These are phyloP conservation scores for Melanotaenia maccullochi DNA, from an alignment of 2,797 vertebrate species.

Conservation along the genomic window DNA sequence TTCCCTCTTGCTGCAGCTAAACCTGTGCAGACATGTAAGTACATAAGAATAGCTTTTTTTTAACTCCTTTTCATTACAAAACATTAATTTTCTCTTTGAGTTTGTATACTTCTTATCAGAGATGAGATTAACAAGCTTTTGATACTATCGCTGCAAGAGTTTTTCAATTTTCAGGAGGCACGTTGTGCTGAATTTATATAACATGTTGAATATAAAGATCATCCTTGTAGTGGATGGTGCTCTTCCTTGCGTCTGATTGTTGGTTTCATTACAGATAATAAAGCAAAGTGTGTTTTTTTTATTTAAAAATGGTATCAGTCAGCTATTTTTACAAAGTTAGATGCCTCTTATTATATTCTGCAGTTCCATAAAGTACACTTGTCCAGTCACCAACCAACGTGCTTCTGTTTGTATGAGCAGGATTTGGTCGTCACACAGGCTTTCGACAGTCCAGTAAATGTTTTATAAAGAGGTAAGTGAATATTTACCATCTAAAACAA, in stretches of 20 bases:
- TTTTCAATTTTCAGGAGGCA: neutral
- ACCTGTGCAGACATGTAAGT: neutral
- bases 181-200: neutral
- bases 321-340: neutral
- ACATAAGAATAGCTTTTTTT: neutral
- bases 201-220: neutral
- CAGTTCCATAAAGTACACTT: neutral
- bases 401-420: neutral
- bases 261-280: neutral
- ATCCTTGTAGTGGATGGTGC: neutral
- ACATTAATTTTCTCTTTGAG: neutral
- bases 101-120: neutral
- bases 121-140: neutral
- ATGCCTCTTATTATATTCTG: neutral
- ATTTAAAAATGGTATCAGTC: neutral
- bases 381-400: neutral
- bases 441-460: neutral
- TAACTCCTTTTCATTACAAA: neutral
- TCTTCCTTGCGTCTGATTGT: neutral
- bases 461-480: neutral
- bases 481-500: slow-evolving; percentile 1
- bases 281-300: neutral
- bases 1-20: neutral
- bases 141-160: neutral
- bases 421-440: neutral